phyloP scores from a whole-genome alignment of 2,113 vertebrate species.

The Climacteris rufus region DNA sequence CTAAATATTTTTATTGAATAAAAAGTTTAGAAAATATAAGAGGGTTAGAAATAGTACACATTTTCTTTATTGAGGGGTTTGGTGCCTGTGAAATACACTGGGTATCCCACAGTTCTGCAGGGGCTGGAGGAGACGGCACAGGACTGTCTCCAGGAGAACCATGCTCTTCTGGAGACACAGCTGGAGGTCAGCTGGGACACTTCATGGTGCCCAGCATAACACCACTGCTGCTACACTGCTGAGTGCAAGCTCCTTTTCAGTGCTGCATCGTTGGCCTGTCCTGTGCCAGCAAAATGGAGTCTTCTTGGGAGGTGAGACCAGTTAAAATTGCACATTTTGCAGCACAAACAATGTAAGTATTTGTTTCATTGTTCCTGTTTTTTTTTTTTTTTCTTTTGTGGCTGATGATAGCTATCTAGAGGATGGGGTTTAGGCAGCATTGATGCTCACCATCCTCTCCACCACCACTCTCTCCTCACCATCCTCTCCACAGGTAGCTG shows the following conservation, averaged over 20 bases:
- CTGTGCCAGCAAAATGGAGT: neutral
- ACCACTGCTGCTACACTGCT: neutral
- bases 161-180: neutral
- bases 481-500: neutral
- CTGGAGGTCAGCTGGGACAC: neutral
- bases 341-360: neutral
- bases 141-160: neutral
- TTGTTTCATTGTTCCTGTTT: neutral
- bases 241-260: neutral
- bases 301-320: neutral
- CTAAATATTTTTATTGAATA: neutral
- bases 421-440: neutral
- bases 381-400: no score
- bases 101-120: neutral
- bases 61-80: neutral
- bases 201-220: neutral
- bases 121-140: neutral
- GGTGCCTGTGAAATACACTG: neutral
- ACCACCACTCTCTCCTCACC: neutral
- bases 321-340: neutral
- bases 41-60: neutral
- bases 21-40: neutral
- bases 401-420: neutral
- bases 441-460: accelerated
- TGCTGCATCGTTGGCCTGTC: neutral